phyloP scores from a whole-genome alignment of 2,113 vertebrate genomes.

The Oenanthe oenanthe region DNA sequence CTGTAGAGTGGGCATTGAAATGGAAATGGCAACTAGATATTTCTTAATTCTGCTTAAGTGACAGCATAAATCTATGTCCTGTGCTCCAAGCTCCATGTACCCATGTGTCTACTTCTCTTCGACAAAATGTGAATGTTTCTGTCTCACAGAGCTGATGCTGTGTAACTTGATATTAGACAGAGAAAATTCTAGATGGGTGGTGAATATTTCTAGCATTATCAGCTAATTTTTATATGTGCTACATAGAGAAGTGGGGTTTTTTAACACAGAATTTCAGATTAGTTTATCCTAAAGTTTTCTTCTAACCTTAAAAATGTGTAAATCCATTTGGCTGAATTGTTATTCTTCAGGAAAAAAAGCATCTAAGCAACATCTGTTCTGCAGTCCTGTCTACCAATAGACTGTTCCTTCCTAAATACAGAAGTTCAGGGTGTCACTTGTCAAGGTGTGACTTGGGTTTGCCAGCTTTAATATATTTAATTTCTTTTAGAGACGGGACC shows the following conservation, averaged over 20 bases:
- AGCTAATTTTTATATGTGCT: neutral
- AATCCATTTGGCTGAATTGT: neutral
- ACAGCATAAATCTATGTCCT: neutral
- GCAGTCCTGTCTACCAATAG: neutral
- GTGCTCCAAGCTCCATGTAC: neutral
- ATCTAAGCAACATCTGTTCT: neutral
- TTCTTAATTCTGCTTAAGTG: neutral
- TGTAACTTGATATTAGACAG: neutral
- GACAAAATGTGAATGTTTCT: neutral
- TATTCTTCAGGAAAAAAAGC: neutral
- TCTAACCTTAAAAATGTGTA: neutral
- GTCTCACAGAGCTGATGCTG: fast-evolving
- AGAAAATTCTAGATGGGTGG: neutral
- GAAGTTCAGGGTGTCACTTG: neutral
- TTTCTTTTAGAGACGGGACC: too few species aligned
- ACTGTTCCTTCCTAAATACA: neutral
- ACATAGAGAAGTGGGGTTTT: neutral
- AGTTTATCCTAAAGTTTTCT: neutral
- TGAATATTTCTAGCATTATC: neutral
- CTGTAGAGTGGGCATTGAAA: neutral
- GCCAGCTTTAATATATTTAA: too few species aligned
- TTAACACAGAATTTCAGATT: neutral
- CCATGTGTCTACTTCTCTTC: neutral
- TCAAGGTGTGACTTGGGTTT: too few species aligned
- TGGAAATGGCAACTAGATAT: neutral